These are phyloP conservation scores for Chrysolina oricalcia DNA, from an alignment of 2,888 invertebrate species.

Conservation along the genomic window DNA sequence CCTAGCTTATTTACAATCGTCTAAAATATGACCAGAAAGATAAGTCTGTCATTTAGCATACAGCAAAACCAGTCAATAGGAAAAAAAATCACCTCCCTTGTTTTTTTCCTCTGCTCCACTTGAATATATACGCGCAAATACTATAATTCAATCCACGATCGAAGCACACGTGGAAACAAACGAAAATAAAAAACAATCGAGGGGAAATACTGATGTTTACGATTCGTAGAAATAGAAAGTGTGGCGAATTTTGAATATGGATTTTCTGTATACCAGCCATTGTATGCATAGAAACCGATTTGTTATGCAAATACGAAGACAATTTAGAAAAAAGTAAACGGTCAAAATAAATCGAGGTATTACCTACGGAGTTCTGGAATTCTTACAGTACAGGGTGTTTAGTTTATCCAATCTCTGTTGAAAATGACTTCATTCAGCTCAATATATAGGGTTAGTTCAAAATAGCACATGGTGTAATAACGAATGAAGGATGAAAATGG, in stretches of 20 bases:
- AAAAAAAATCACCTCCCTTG: background rate
- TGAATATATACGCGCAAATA: background rate
- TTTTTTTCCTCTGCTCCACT: background rate
- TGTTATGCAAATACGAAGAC: constrained; percentile 9
- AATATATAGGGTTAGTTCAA: too few species aligned
- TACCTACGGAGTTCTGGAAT: background rate
- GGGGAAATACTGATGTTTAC: constrained; percentile 4
- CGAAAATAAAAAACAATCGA: constrained; percentile 5
- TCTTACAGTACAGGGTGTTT: background rate
- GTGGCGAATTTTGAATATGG: constrained; percentile 8
- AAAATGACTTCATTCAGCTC: too few species aligned
- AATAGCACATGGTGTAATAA: too few species aligned
- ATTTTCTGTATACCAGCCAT: background rate
- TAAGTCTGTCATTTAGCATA: background rate
- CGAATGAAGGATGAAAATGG: too few species aligned
- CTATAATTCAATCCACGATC: background rate
- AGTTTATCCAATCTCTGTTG: too few species aligned
- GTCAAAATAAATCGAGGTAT: background rate
- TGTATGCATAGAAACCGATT: background rate
- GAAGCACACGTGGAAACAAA: constrained; percentile 16
- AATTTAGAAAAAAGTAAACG: background rate
- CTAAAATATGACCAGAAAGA: background rate
- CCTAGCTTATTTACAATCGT: background rate
- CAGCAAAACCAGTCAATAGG: background rate
- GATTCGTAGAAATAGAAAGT: constrained; percentile 15